Evolutionary conservation across 2,113 vertebrate genomes (phyloP).

Genomic region (Nicator chloris): DNA sequence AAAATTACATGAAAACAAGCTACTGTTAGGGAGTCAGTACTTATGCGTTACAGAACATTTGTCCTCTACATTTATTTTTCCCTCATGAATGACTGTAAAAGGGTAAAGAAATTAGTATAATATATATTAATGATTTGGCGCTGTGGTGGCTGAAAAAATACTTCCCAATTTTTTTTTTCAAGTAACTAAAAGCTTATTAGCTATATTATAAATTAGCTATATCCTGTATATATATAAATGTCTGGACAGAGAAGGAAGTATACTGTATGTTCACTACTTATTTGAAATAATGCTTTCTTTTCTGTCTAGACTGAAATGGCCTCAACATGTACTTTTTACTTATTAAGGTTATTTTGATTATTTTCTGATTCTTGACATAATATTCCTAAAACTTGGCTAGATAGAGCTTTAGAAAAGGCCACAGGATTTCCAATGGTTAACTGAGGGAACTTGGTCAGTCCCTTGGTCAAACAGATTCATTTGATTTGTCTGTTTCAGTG

Average conservation of each 20-base stretch:
- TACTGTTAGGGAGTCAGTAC: background rate
- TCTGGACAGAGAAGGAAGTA: background rate
- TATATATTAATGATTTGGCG: slow-evolving; percentile 14
- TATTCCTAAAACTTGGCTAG: background rate
- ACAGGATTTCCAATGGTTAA: background rate
- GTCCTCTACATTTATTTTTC: slow-evolving; percentile 16
- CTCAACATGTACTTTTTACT: background rate
- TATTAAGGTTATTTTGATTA: background rate
- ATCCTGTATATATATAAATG: too few species aligned
- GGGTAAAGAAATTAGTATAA: background rate
- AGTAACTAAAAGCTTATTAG: background rate
- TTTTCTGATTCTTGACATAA: background rate
- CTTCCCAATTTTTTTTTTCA: background rate
- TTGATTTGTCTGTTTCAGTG: slow-evolving; percentile 40
- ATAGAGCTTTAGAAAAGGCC: background rate
- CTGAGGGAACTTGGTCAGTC: background rate
- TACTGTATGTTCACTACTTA: background rate
- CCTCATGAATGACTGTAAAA: slow-evolving; percentile 3
- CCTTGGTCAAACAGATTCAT: background rate
- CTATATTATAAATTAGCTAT: too few species aligned
- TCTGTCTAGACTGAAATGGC: background rate
- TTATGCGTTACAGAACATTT: background rate
- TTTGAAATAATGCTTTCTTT: background rate
- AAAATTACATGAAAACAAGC: background rate
- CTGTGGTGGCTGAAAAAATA: background rate